Conservation (phyloP, 1,140 invertebrate species). For the Zaprionus capensis region DNA sequence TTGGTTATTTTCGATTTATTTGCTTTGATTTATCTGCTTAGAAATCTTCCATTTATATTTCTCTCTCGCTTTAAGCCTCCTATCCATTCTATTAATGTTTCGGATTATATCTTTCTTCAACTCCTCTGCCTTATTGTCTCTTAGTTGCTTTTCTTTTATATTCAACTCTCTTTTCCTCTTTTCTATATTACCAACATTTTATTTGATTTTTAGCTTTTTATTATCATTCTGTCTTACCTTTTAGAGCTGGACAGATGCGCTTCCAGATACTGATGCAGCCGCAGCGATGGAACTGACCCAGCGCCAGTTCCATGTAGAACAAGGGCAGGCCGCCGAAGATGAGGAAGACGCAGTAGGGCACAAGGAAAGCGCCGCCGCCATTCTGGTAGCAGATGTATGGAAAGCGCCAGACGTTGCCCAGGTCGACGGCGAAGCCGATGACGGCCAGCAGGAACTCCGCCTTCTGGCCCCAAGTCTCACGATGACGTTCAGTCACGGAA, state of each 20-base stretch:
- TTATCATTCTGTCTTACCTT: slow-evolving; percentile 88
- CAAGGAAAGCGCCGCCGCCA: slow-evolving; percentile 95
- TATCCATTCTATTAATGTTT: too few relatives aligned
- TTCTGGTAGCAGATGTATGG: slow-evolving; percentile 93
- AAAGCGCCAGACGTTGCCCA: slow-evolving; percentile 93
- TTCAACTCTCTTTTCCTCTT: neutral
- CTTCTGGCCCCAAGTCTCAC: slow-evolving; percentile 93
- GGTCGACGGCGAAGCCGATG: slow-evolving; percentile 94
- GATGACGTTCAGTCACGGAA: slow-evolving; percentile 86
- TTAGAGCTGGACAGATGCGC: slow-evolving; percentile 97
- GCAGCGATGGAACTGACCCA: slow-evolving; percentile 96
- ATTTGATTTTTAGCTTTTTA: neutral
- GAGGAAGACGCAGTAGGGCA: slow-evolving; percentile 96
- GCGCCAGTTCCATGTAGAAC: slow-evolving; percentile 97
- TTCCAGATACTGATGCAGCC: slow-evolving; percentile 97
- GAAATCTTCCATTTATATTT: neutral
- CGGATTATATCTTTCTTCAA: neutral
- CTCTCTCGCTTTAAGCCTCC: neutral
- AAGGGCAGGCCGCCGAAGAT: slow-evolving; percentile 95
- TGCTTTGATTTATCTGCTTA: too few relatives aligned
- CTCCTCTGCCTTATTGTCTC: neutral
- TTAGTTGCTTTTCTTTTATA: neutral
- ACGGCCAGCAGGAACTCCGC: slow-evolving; percentile 95
- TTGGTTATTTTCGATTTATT: neutral
- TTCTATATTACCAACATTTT: neutral